Conservation (phyloP, 2,113 vertebrate genomes). For the Salvator merianae region DNA sequence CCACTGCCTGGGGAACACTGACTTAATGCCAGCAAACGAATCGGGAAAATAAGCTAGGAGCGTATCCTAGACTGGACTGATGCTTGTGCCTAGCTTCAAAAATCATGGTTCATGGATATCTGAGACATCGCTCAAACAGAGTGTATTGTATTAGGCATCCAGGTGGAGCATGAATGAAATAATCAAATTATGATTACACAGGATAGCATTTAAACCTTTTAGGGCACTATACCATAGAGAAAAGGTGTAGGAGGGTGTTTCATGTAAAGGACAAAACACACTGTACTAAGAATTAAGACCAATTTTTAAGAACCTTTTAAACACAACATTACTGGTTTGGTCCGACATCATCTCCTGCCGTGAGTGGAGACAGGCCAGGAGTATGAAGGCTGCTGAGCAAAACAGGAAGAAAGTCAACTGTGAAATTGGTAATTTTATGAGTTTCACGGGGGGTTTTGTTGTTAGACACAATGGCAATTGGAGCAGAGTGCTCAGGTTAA, state of each 20-base stretch:
- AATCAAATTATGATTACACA: neutral
- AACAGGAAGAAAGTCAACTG: slow-evolving; percentile 86
- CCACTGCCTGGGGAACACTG: neutral
- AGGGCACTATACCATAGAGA: neutral
- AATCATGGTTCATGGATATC: neutral
- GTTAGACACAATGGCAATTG: slow-evolving; percentile 81
- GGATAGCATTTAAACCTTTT: neutral
- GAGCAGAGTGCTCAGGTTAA: slow-evolving; percentile 78
- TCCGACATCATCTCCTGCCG: slow-evolving; percentile 81
- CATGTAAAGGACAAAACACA: slow-evolving; percentile 64
- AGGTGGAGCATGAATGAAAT: neutral
- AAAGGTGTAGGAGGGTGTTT: slow-evolving; percentile 43
- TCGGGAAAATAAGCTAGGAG: neutral
- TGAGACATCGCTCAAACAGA: neutral
- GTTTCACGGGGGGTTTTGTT: slow-evolving; percentile 84
- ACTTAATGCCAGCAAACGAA: neutral
- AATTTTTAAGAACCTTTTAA: slow-evolving; percentile 74
- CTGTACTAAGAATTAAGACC: slow-evolving; percentile 72
- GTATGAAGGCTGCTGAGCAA: slow-evolving; percentile 83
- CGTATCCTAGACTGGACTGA: no score
- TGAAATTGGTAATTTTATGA: slow-evolving; percentile 88
- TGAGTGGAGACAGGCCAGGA: slow-evolving; percentile 83
- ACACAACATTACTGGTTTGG: slow-evolving; percentile 74
- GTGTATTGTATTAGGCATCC: neutral
- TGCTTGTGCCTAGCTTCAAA: neutral